Evolutionary conservation across 2,888 invertebrate genomes (phyloP).

Genomic region (Boloria selene): DNA sequence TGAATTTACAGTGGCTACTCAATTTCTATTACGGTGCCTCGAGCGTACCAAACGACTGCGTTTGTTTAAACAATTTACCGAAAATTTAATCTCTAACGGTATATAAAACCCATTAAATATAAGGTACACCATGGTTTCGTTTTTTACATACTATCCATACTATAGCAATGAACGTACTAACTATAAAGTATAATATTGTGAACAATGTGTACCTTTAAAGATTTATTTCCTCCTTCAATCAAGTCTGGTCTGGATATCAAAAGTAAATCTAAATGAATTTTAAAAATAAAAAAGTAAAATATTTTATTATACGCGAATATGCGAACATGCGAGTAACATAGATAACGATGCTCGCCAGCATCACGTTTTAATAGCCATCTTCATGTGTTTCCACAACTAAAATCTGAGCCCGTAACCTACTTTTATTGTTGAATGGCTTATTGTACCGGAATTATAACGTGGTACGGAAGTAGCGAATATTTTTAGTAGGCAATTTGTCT

Average conservation of each 20-base stretch:
- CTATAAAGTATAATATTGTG: too few relatives aligned
- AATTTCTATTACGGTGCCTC: conserved; percentile 28
- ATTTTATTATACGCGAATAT: too few relatives aligned
- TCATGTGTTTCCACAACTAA: conserved; percentile 30
- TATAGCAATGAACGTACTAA: too few relatives aligned
- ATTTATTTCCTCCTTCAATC: too few relatives aligned
- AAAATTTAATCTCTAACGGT: conserved; percentile 25
- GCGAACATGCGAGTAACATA: not conserved
- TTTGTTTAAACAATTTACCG: conserved; percentile 13
- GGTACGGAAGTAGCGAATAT: conserved; percentile 41
- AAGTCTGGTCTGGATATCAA: too few relatives aligned
- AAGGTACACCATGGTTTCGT: too few relatives aligned
- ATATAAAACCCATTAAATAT: conserved; percentile 8
- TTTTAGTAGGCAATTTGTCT: conserved; percentile 57
- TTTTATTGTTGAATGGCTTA: conserved; percentile 42
- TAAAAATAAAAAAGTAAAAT: too few relatives aligned
- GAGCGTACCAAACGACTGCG: conserved; percentile 15
- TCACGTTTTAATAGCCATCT: conserved; percentile 33
- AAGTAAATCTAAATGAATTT: too few relatives aligned
- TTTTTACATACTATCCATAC: too few relatives aligned
- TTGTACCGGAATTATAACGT: conserved; percentile 38
- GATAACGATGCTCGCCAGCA: conserved; percentile 19
- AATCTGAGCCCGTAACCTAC: conserved; percentile 37
- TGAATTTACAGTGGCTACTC: conserved; percentile 24
- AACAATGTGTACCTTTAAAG: too few relatives aligned